Percentiles rank a stretch among this genome's conserved stretches.
Conservation (phyloP, 1,140 invertebrate genomes). For the Melipona quadrifasciata region DNA sequence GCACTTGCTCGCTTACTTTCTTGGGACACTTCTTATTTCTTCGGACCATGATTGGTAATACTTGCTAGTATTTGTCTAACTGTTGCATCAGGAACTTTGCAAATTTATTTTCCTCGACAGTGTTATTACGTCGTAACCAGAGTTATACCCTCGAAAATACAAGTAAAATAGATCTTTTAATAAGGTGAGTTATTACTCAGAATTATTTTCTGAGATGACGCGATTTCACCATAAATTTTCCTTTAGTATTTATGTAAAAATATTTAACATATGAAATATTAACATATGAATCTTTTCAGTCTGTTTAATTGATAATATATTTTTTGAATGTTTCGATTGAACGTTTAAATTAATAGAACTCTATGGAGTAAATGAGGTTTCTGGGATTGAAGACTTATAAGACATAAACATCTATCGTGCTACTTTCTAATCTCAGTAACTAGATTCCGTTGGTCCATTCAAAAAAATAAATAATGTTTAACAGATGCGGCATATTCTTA, state of each 20-base stretch:
- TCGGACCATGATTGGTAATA: constrained; percentile 63
- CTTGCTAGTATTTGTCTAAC: constrained; percentile 53
- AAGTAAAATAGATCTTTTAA: neutral
- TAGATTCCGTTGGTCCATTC: constrained; percentile 10
- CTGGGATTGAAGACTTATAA: constrained; percentile 8
- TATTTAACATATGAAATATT: too few species aligned
- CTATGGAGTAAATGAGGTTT: constrained; percentile 17
- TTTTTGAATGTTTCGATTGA: neutral
- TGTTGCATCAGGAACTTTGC: constrained; percentile 43
- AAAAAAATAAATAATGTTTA: neutral
- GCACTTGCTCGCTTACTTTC: constrained; percentile 38
- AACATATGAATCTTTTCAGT: neutral
- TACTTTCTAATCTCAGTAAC: constrained; percentile 35
- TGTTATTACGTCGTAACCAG: neutral
- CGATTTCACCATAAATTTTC: neutral
- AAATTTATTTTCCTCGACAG: neutral
- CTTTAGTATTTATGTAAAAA: too few species aligned
- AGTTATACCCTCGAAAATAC: neutral
- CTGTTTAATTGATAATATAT: neutral
- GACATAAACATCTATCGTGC: constrained; percentile 34
- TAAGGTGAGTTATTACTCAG: constrained; percentile 46
- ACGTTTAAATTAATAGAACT: neutral
- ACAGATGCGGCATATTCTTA: neutral
- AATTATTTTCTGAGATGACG: constrained; percentile 51
- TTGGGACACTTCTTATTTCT: constrained; percentile 26